Evolutionary conservation across 2,888 invertebrate genomes (phyloP), one percentile per base, ranked within the genome.

Genomic region (Lasioglossum vierecki): DNA sequence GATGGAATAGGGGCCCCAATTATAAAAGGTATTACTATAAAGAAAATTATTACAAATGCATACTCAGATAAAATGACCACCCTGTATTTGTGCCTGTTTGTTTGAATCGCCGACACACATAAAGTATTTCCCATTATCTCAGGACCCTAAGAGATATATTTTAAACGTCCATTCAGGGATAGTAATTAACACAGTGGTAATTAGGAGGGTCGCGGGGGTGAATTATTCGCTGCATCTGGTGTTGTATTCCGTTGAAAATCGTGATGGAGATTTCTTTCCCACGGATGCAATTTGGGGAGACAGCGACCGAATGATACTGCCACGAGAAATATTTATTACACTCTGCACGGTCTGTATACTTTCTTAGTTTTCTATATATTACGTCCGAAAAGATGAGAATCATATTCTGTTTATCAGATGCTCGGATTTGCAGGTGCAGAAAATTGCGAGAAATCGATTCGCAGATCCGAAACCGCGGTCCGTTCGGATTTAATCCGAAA

Each of bases 401-500:
- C 26, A 13, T 26, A 35, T 18, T 35, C 2, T 15, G 13, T 8
- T 30, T 18, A 66, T 30, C 15, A 13, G 30, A 63, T 30, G 15
- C 13, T 63, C 63, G 30, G 35, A 35, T 15, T 11, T 5, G 70
- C 79, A 84, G 84, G 84, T 84, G 83, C 78, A 71, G 11, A 22
- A 63, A 49, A 70, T 30, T 5, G 9, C 26, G 66, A 44, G 35
- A 46, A 63, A 76, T 79, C 76, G 73, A 73, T 76, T 49, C 22
- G 49, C 30, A 4, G 63, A 85, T 74, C 30, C 22, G 18, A 80
- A 81, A 75, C 87, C 87, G 49, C 85, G 78, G 86, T 81, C 76
- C 76, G 80, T 88, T 63, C 53, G 76, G 73, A 71, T 85, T 77
- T 91, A 92, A 93, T 93, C 91, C 90, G 77, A 79, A 90, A 89